Conservation (phyloP, 2,797 vertebrate genomes). For the Megalops cyprinoides region DNA sequence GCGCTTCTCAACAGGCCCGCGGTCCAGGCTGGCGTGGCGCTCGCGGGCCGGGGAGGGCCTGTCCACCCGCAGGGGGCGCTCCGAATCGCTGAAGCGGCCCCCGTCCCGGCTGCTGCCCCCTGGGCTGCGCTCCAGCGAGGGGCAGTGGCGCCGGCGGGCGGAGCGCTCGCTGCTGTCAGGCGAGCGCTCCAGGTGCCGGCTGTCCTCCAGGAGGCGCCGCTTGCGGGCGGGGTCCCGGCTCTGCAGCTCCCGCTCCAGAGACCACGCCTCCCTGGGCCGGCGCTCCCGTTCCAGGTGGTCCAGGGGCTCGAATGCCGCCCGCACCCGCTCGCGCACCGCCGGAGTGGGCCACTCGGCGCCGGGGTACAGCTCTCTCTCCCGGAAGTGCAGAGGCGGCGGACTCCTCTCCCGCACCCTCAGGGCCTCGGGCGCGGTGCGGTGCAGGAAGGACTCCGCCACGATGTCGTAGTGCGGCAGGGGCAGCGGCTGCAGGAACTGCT, state of each 20-base stretch:
- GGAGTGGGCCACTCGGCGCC: slow-evolving; percentile 90
- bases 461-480: slow-evolving; percentile 92
- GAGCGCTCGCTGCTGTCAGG: slow-evolving; percentile 90
- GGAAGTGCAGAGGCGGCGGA: slow-evolving; percentile 89
- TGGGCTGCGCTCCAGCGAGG: slow-evolving; percentile 83
- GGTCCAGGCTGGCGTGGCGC: slow-evolving; percentile 82
- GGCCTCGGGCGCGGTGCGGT: slow-evolving; percentile 88
- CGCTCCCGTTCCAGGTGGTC: slow-evolving; percentile 89
- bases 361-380: slow-evolving; percentile 92
- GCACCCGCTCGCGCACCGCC: slow-evolving; percentile 87
- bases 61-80: slow-evolving; percentile 83
- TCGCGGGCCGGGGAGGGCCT: slow-evolving; percentile 83
- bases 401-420: slow-evolving; percentile 92
- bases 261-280: slow-evolving; percentile 88
- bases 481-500: slow-evolving; percentile 92
- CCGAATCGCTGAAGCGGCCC: slow-evolving; percentile 87
- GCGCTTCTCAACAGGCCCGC: slow-evolving; percentile 76
- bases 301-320: slow-evolving; percentile 88
- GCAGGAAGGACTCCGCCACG: slow-evolving; percentile 88
- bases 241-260: slow-evolving; percentile 89
- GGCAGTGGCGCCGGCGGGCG: slow-evolving; percentile 82
- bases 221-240: slow-evolving; percentile 87
- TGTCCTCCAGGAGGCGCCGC: slow-evolving; percentile 84
- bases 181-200: slow-evolving; percentile 89
- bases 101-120: slow-evolving; percentile 87